Evolutionary conservation across 2,888 invertebrate genomes (phyloP).

Genomic region (Nomada goodeniana): DNA sequence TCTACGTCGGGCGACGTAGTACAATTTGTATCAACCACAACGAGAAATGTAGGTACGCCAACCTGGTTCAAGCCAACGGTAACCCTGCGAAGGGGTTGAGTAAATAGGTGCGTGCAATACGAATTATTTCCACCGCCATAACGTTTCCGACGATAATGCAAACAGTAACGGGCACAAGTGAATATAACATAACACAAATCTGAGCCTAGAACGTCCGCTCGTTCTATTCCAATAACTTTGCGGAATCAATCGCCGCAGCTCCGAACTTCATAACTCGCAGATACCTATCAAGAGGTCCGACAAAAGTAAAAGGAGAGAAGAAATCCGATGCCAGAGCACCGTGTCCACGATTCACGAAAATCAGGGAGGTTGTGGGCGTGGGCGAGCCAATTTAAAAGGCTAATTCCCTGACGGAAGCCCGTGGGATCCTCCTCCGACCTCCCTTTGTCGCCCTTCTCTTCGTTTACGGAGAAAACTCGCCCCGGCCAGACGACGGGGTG

Average conservation of each 20-base stretch:
- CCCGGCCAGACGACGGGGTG: slow-evolving; percentile 52
- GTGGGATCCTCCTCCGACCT: slow-evolving; percentile 66
- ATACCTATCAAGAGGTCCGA: background rate
- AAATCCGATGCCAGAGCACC: too few species aligned
- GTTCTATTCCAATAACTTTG: too few species aligned
- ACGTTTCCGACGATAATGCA: too few species aligned
- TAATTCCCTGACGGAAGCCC: slow-evolving; percentile 80
- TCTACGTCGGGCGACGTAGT: background rate
- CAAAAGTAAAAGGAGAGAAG: background rate
- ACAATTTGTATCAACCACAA: too few species aligned
- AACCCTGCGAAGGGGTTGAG: too few species aligned
- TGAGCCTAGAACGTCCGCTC: too few species aligned
- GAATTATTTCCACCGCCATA: too few species aligned
- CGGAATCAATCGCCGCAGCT: too few species aligned
- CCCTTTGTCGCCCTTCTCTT: slow-evolving; percentile 56
- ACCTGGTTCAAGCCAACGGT: background rate
- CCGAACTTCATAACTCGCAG: too few species aligned
- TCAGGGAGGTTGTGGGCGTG: slow-evolving; percentile 64
- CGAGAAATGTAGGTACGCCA: background rate
- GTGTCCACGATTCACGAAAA: slow-evolving; percentile 42
- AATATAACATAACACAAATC: too few species aligned
- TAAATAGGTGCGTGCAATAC: too few species aligned
- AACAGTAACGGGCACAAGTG: too few species aligned
- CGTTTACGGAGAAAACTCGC: slow-evolving; percentile 56
- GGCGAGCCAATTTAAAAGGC: slow-evolving; percentile 83